Evolutionary conservation across 1,140 invertebrate genomes (phyloP).

Genomic region (Ceratina australensis): DNA sequence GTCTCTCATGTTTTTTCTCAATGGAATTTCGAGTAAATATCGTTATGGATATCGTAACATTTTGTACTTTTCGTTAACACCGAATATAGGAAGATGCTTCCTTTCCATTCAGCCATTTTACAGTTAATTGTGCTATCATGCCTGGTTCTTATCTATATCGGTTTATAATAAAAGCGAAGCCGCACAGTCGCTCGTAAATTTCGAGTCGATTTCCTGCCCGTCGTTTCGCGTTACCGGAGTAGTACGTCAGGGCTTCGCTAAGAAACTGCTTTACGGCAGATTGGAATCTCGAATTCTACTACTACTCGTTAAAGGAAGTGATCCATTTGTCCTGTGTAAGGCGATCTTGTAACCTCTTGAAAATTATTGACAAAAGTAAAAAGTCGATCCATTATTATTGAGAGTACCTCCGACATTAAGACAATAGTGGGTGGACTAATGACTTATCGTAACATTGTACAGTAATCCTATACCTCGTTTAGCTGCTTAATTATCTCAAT

Average conservation of each 20-base stretch:
- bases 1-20: no score
- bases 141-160: neutral
- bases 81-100: neutral
- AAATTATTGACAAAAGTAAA: no score
- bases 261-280: neutral
- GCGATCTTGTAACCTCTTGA: neutral
- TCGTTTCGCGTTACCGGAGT: neutral
- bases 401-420: no score
- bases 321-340: neutral
- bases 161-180: constrained; percentile 8
- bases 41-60: no score
- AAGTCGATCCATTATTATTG: no score
- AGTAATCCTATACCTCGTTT: neutral
- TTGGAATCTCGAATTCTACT: neutral
- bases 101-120: neutral
- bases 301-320: constrained; percentile 2
- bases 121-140: neutral
- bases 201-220: neutral
- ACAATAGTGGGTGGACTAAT: neutral
- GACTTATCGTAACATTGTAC: neutral
- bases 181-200: neutral
- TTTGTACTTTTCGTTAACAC: no score
- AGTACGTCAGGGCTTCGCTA: neutral
- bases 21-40: no score
- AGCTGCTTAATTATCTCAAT: neutral